Evolutionary conservation across 2,113 vertebrate species (phyloP).

Genomic region (Ceuthmochares aereus): DNA sequence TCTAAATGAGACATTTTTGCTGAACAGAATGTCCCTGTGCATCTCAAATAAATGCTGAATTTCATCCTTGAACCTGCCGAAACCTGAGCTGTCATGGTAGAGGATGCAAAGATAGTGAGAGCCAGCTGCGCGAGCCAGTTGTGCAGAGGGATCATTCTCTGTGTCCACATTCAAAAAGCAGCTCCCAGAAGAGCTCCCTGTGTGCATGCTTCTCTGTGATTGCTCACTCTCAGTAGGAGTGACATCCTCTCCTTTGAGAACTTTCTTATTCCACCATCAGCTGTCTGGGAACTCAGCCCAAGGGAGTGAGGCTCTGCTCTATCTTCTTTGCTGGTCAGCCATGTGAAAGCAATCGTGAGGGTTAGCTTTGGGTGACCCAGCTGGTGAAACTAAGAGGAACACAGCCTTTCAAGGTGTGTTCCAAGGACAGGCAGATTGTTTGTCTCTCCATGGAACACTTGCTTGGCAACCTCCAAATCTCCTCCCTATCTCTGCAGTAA

Average conservation of each 20-base stretch:
- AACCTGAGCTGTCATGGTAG: not conserved
- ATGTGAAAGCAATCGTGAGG: accelerated
- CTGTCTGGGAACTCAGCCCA: not conserved
- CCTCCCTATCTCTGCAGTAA: not conserved
- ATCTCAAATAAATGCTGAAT: not conserved
- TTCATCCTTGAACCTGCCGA: not conserved
- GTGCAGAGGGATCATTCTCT: not conserved
- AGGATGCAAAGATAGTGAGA: not conserved
- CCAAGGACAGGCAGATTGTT: not conserved
- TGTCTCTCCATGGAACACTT: not conserved
- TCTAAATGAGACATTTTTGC: not conserved
- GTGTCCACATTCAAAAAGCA: not conserved
- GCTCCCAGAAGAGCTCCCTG: not conserved
- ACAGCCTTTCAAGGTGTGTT: accelerated
- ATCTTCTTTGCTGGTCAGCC: not conserved
- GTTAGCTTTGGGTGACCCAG: not conserved
- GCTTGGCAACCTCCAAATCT: not conserved
- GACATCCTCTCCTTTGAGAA: not conserved
- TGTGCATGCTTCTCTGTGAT: not conserved
- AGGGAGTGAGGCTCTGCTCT: not conserved
- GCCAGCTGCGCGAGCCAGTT: not conserved
- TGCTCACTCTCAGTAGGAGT: not conserved
- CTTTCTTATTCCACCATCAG: not conserved
- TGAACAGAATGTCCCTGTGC: not conserved
- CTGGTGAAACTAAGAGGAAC: not conserved